Conservation (phyloP, 2,113 vertebrate species). For the Eubucco bourcierii region DNA sequence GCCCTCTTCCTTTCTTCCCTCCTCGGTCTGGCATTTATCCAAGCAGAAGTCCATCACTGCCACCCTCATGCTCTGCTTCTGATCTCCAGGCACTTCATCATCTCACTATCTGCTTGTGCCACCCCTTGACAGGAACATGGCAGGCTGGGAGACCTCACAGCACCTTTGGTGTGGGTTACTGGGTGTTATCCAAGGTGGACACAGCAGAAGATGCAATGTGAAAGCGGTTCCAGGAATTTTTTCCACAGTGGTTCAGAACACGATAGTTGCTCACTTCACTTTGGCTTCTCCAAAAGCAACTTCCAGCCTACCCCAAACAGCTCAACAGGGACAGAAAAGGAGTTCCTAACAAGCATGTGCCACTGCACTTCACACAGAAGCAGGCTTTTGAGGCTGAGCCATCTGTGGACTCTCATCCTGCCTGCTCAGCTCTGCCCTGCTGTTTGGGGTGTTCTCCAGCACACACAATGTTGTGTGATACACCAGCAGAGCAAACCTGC, state of each 20-base stretch:
- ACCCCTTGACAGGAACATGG: not conserved
- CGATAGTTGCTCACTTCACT: not conserved
- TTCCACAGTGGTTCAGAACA: not conserved
- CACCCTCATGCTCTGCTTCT: not conserved
- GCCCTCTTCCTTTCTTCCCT: not conserved
- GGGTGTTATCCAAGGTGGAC: not conserved
- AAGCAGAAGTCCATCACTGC: not conserved
- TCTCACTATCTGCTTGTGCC: not conserved
- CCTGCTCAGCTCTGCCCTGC: not conserved
- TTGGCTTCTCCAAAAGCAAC: not conserved
- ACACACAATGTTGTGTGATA: fast-evolving
- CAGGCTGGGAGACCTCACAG: no score
- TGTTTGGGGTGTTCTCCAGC: not conserved
- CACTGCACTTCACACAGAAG: not conserved
- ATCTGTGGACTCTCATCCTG: not conserved
- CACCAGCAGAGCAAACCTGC: not conserved
- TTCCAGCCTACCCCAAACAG: not conserved
- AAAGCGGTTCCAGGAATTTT: not conserved
- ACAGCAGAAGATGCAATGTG: not conserved
- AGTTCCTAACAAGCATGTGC: not conserved
- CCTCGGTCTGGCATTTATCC: not conserved
- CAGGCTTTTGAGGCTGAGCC: not conserved
- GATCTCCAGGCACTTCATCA: not conserved
- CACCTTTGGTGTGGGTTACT: not conserved
- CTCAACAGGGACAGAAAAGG: not conserved